Evolutionary conservation across 35 echinoderm and acorn worm genomes (phyloP).

Genomic region (Stichopus chloronotus): DNA sequence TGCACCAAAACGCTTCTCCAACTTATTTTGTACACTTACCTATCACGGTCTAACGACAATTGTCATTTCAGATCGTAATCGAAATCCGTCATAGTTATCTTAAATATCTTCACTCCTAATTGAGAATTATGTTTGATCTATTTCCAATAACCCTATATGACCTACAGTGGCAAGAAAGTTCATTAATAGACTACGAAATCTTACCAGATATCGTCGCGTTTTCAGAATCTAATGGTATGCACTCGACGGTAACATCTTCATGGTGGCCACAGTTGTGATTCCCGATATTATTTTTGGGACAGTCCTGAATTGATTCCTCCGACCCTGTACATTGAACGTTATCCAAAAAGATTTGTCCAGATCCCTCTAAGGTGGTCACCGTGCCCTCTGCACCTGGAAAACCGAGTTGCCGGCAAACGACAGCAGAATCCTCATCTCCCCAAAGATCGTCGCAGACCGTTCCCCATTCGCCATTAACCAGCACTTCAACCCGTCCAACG

Average conservation of each 20-base stretch:
- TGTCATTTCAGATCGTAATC: too few species aligned
- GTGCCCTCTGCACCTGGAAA: not conserved
- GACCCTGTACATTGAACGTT: constrained; percentile 63
- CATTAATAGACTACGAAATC: too few species aligned
- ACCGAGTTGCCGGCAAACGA: not conserved
- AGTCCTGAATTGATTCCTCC: constrained; percentile 55
- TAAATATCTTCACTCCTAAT: too few species aligned
- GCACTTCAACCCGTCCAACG: constrained; percentile 6
- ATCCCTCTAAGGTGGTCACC: constrained; percentile 10
- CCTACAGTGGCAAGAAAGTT: too few species aligned
- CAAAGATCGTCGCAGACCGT: not conserved
- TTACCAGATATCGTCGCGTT: not conserved
- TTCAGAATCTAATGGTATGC: constrained; percentile 1
- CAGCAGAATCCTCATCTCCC: not conserved
- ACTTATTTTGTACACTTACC: too few species aligned
- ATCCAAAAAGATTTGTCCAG: constrained; percentile 56
- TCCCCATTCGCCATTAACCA: constrained; percentile 36
- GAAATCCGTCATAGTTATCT: too few species aligned
- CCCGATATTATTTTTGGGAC: constrained; percentile 56
- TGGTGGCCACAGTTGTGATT: constrained; percentile 55
- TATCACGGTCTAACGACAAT: too few species aligned
- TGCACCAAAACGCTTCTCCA: too few species aligned
- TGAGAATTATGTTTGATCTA: too few species aligned
- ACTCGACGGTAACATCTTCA: constrained; percentile 68
- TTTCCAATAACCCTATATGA: too few species aligned